Evolutionary conservation across 2,888 invertebrate genomes (phyloP).

Genomic region (Polylopha cassiicola): DNA sequence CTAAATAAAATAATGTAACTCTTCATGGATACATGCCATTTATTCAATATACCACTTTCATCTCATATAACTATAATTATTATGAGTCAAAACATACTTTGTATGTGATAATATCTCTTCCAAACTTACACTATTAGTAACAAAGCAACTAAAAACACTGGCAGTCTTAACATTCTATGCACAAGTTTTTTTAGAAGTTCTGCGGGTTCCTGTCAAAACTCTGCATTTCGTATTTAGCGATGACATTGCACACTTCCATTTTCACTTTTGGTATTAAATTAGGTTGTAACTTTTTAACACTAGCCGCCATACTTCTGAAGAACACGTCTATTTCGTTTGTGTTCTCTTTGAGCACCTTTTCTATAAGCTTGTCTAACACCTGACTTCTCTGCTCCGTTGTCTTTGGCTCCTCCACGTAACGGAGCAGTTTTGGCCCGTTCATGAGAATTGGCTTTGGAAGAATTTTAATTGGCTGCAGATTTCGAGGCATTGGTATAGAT

Average conservation of each 20-base stretch:
- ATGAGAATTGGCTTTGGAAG: conserved; percentile 62
- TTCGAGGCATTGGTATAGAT: conserved; percentile 46
- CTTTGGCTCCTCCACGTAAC: conserved; percentile 58
- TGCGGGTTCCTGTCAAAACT: conserved; percentile 57
- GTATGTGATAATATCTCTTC: conserved; percentile 17
- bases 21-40: conserved; percentile 9
- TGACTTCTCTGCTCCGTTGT: conserved; percentile 52
- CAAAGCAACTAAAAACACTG: conserved; percentile 14
- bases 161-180: conserved; percentile 12
- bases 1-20: conserved; percentile 1
- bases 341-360: conserved; percentile 64
- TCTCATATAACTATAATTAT: conserved; percentile 8
- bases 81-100: conserved; percentile 17
- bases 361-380: conserved; percentile 63
- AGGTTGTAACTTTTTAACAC: conserved; percentile 69
- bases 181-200: conserved; percentile 23
- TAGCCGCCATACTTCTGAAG: conserved; percentile 71
- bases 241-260: conserved; percentile 73
- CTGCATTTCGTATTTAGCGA: conserved; percentile 73
- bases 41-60: conserved; percentile 16
- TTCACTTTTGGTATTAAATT: conserved; percentile 71
- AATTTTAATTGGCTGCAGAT: conserved; percentile 62
- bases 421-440: conserved; percentile 56
- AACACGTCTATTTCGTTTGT: conserved; percentile 72
- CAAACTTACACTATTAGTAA: conserved; percentile 13